Evolutionary conservation across 2,888 invertebrate species (phyloP), one percentile per base, ranked within the genome.

Genomic region (Lycaena phlaeas): DNA sequence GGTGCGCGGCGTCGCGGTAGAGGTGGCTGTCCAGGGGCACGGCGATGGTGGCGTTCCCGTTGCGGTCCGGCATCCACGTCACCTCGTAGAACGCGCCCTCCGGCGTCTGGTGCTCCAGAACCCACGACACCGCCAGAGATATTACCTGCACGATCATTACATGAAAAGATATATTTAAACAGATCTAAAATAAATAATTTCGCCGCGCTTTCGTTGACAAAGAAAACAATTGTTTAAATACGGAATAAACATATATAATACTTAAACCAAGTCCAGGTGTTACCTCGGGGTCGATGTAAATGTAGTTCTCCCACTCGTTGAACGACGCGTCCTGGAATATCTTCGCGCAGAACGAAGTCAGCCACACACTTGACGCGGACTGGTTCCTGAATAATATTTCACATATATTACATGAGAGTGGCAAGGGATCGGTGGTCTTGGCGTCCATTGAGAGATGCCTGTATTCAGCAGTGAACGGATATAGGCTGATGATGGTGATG

Each of bases 261-360:
- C n/a, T n/a, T n/a, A n/a, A n/a, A n/a, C n/a, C n/a, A n/a, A n/a
- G n/a, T n/a, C 5, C 5, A 0, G 5, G 25, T 57, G 68, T 69
- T 50, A 95, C 92, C 29, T 88, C 86, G 0, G 95, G 93, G 68
- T 97, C 97, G 50, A 98, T 95, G 74, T 95, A 98, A 41, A 98
- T 90, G 61, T 91, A 95, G 69, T 96, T 95, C 81, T 97, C 97
- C 97, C 97, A 98, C 68, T 98, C 97, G 60, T 96, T 96, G 73
- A 96, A 96, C 26, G 93, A 93, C 0, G 96, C 97, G 62, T 95
- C 95, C 68, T 96, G 93, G 67, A 98, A 91, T 36, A 94, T 88
- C 50, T 94, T 88, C 0, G 94, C 92, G 60, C 94, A 94, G 73
- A 95, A 97, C 0, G 97, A 93, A 0, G 98, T 97, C 49, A 97